Base-by-base conservation (phyloP, 2,797 vertebrate species). In the Silurus lanzhouensis region DNA sequence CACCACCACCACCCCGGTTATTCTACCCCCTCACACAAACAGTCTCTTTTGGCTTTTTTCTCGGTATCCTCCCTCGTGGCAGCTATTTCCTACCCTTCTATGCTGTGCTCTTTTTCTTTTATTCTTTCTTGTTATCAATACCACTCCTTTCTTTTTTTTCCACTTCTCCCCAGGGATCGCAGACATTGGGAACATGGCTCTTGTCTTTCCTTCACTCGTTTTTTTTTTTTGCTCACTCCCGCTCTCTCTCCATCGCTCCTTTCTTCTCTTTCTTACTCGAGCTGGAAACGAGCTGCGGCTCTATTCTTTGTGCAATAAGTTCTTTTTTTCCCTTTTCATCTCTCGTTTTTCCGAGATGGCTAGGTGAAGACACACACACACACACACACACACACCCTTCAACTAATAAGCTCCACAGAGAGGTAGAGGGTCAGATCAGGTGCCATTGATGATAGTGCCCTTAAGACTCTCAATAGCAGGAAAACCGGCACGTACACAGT, bases 121-220 rank as follows among this genome's bases (percentile, higher is more conserved):
- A 80, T 89, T 84, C 81, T 86, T 80, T 81, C 67, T 85, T 82
- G 89, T 77, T 91, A 88, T 89, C 89, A 90, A 88, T 87, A 90
- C 89, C 91, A 89, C 90, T 93, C 90, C 92, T 85, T 90, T 91
- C 83, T 92, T 86, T 85, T 89, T 89, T 89, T 86, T 89, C 88
- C 85, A 84, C 88, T 88, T 89, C 80, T 90, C 84, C 92, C 92
- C 88, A 80, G 87, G 92, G 91, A 89, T 87, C 13, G 1, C 44
- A 80, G 83, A 90, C 91, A 88, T 84, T 89, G 87, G 88, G 89
- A 92, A 91, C 88, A 82, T 71, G 55, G 82, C 79, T 87, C 74
- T 72, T 80, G 89, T 83, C 85, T 83, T 76, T 80, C 84, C 57
- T 44, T 76, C 75, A 79, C 86, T 79, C 48, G 58, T 61, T 44